A percentile compares a stretch with the other conserved stretches of the same genome.
These are phyloP conservation scores for Ptilonorhynchus violaceus DNA, from an alignment of 2,113 vertebrate species.

Conservation along the genomic window DNA sequence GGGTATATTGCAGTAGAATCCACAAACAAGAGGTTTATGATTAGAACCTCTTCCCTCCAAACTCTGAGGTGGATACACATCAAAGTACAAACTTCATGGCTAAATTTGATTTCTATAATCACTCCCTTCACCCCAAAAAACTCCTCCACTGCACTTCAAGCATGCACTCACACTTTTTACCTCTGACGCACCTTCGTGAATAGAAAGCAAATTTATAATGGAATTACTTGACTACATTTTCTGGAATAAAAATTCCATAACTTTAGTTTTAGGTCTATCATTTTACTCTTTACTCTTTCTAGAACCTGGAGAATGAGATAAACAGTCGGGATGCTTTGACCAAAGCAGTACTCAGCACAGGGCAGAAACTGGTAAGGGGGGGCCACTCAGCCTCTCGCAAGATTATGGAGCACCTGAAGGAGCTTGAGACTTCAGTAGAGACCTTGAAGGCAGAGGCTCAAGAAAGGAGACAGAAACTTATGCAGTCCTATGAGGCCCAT, in stretches of 20 bases:
- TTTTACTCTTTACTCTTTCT: background rate
- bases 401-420: conserved; percentile 73
- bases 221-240: background rate
- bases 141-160: background rate
- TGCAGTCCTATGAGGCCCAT: conserved; percentile 80
- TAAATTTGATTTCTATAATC: background rate
- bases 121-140: background rate
- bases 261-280: background rate
- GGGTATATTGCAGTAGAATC: background rate
- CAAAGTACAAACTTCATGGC: background rate
- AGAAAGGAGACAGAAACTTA: conserved; percentile 68
- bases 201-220: background rate
- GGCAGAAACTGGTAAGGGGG: conserved; percentile 77
- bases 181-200: background rate
- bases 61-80: background rate
- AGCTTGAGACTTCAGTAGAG: conserved; percentile 75
- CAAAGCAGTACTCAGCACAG: conserved; percentile 78
- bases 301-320: conserved; percentile 85
- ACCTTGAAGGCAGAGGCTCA: conserved; percentile 69
- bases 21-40: background rate
- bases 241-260: background rate
- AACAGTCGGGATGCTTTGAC: conserved; percentile 74
- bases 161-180: background rate
- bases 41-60: background rate
- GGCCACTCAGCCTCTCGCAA: conserved; percentile 78